A percentile compares a stretch with the other conserved stretches of the same genome.
Evolutionary conservation across 2,888 invertebrate species (phyloP).

Genomic region (Acleris sparsana): DNA sequence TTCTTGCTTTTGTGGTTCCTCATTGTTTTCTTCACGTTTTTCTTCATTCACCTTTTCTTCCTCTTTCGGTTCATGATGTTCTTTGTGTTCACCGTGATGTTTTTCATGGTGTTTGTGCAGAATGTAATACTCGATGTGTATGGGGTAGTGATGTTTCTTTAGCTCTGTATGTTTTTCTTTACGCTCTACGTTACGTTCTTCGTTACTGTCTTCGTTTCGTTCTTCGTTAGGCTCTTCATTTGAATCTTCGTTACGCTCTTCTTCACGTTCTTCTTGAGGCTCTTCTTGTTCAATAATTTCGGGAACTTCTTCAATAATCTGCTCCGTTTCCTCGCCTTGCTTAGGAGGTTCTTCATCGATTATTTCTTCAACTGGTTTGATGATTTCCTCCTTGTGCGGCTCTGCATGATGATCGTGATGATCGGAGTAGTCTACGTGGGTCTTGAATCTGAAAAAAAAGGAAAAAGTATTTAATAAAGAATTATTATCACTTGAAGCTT

Average conservation of each 20-base stretch:
- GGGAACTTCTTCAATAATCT: not conserved
- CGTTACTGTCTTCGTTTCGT: no score
- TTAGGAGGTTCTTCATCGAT: not conserved
- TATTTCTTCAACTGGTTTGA: slow-evolving; percentile 19
- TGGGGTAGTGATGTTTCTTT: slow-evolving; percentile 14
- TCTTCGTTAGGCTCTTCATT: slow-evolving; percentile 31
- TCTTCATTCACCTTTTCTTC: slow-evolving; percentile 4
- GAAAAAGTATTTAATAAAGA: not conserved
- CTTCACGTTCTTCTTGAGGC: slow-evolving; percentile 30
- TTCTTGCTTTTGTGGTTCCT: slow-evolving; percentile 2
- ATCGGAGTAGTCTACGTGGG: slow-evolving; percentile 44
- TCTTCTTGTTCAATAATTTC: slow-evolving; percentile 25
- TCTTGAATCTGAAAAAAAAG: slow-evolving; percentile 44
- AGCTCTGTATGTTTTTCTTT: slow-evolving; percentile 24
- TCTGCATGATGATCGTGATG: slow-evolving; percentile 37
- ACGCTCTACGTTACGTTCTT: slow-evolving; percentile 32
- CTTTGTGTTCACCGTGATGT: slow-evolving; percentile 14
- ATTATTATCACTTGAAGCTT: no score
- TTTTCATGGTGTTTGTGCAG: slow-evolving; percentile 18
- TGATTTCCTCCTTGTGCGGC: slow-evolving; percentile 11
- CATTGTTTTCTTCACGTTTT: not conserved
- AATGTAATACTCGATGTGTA: slow-evolving; percentile 27
- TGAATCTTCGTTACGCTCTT: slow-evolving; percentile 33
- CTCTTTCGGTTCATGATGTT: slow-evolving; percentile 4
- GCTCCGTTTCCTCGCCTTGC: slow-evolving; percentile 11